Base-by-base conservation (phyloP, 2,888 invertebrate species). In the Unio pictorum region DNA sequence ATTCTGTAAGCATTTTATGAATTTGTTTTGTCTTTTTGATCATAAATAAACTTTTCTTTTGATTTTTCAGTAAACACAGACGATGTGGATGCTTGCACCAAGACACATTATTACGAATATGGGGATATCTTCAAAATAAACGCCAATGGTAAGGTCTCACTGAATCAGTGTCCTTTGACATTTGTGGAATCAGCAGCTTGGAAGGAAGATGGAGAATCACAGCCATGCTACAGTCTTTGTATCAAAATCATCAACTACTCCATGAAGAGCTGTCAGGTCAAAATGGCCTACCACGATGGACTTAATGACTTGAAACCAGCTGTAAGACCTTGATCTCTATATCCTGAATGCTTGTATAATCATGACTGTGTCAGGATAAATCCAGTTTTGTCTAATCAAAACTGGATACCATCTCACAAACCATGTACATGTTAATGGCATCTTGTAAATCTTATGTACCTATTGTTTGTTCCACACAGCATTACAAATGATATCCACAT, bases 251-350 rank as follows among this genome's bases (percentile, higher is more conserved):
- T 75, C 20, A 73, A 72, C 18, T 79, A 76, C 60, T 72, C 80
- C 54, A 77, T 80, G 74, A 71, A 73, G 34, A 79, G 79, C 58
- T 81, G 81, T 76, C 67, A 75, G 58, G 78, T 81, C 57, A 60
- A 72, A 58, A 75, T 81, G 75, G 69, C 73, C 15, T 81, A 81
- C 66, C 74, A 80, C 69, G 81, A 81, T 73, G 81, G 81, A 11
- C 68, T 79, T 8, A 75, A 73, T 61, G 81, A 81, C 67, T 73
- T 67, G 54, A 68, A 67, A 54, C 80, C 79, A 15, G 76, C 69
- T 68, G 81, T 81, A 68, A 60, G 78, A 67, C 45, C 45, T 45
- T 45, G 45, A 45, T 45, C 15, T 15, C 45, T 45, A 11, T 45
- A 45, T 45, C 6, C 7, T 34, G 34, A 34, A 34, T 7, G 34